Evolutionary conservation across 2,888 invertebrate species (phyloP), one percentile per base, ranked within the genome.

Genomic region (Eupeodes latifasciatus): DNA sequence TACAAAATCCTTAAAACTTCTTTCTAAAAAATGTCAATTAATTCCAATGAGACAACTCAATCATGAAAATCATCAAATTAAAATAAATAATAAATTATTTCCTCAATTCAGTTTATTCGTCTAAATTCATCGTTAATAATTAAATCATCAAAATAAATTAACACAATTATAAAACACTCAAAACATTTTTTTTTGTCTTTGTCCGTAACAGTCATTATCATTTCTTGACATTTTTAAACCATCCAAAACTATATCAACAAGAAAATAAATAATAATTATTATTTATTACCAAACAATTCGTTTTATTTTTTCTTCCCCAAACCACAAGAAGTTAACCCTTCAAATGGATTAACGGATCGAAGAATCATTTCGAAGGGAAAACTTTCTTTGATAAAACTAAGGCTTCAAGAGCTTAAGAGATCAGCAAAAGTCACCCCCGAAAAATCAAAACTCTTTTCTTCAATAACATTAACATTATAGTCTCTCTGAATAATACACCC

Each of bases 361-460:
- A 66, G 16, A 47, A 66, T 61, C 55, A 67, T 74, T 78, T 44
- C 27, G n/a, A 81, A 72, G 40, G 83, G 66, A 80, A 59, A 87
- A 87, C 79, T 87, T 80, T 72, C 64, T 10, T 77, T 77, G 81
- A 81, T 84, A 84, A 87, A 84, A 27, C 27, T 87, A 84, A 81
- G 84, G 49, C 80, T 87, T 83, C 79, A 83, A 87, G 84, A 87
- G 87, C 87, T 87, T 87, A 84, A 87, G 69, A 84, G 84, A 87
- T 87, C 87, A 84, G 87, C 84, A 87, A 81, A 87, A 81, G 87
- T 84, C 84, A 84, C 81, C 81, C 64, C 10, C 1, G 72, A 40
- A 84, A 87, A 87, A 84, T 84, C 84, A 66, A 57, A 74, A 62
- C 67, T 51, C 12, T 47, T 53, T 78, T 61, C 75, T 76, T 57